phyloP scores from a whole-genome alignment of 2,797 vertebrate species.

The Arnoldichthys spilopterus region DNA sequence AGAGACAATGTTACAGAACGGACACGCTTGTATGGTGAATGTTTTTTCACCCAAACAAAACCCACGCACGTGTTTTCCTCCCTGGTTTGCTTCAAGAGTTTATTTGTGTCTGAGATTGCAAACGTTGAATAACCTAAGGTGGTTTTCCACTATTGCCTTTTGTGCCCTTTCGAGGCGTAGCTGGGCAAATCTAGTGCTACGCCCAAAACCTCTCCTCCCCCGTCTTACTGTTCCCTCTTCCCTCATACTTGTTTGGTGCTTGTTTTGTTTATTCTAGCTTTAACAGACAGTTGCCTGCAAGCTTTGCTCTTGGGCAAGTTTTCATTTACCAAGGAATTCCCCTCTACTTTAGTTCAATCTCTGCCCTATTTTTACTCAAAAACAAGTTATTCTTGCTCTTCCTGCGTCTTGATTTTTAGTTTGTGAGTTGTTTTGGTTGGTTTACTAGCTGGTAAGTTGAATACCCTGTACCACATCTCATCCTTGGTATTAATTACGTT shows the following conservation, averaged over 20 bases:
- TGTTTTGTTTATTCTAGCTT: slow-evolving; percentile 28
- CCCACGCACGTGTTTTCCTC: slow-evolving; percentile 58
- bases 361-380: neutral
- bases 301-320: slow-evolving; percentile 16
- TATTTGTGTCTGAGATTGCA: slow-evolving; percentile 58
- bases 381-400: slow-evolving; percentile 21
- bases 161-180: slow-evolving; percentile 59
- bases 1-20: slow-evolving; percentile 33
- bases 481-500: slow-evolving; percentile 29
- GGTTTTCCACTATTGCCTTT: slow-evolving; percentile 63
- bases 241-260: slow-evolving; percentile 27
- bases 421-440: slow-evolving; percentile 6
- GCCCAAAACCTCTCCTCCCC: slow-evolving; percentile 52
- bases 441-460: neutral
- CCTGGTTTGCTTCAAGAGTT: slow-evolving; percentile 44
- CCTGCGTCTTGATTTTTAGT: neutral
- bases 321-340: slow-evolving; percentile 28
- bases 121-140: slow-evolving; percentile 55
- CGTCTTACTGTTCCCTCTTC: slow-evolving; percentile 18
- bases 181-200: slow-evolving; percentile 48
- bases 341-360: neutral
- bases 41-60: slow-evolving; percentile 56
- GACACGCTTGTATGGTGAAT: slow-evolving; percentile 22
- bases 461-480: neutral
- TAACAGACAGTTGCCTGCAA: slow-evolving; percentile 6